Percentiles rank a stretch among this genome's conserved stretches.
phyloP scores from a whole-genome alignment of 2,797 vertebrate genomes.

The Neomorphus geoffroyi region DNA sequence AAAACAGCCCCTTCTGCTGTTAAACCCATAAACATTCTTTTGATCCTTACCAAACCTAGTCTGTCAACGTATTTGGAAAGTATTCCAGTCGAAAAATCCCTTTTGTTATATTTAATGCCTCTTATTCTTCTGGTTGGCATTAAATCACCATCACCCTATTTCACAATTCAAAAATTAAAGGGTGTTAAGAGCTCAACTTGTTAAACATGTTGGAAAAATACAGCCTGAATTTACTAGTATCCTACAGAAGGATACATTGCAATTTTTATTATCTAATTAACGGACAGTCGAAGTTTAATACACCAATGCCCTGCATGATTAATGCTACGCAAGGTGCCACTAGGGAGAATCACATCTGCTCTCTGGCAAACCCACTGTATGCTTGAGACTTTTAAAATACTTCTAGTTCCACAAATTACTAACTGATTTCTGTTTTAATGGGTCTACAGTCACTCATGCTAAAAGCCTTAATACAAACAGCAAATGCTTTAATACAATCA shows the following conservation, averaged over 20 bases:
- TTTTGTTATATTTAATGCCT: not conserved
- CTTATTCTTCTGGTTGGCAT: not conserved
- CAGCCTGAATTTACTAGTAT: not conserved
- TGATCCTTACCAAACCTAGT: not conserved
- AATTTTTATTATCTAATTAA: not conserved
- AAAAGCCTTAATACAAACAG: not conserved
- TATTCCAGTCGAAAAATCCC: not conserved
- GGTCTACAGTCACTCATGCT: not conserved
- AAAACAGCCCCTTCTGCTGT: not conserved
- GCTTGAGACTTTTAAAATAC: not conserved
- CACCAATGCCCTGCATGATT: not conserved
- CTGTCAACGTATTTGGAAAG: not conserved
- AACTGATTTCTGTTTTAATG: not conserved
- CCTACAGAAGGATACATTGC: not conserved
- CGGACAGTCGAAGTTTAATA: not conserved
- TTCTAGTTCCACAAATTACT: not conserved
- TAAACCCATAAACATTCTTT: not conserved
- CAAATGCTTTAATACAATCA: not conserved
- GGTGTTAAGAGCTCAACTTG: not conserved
- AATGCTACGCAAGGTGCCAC: not conserved
- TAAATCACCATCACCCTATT: not conserved
- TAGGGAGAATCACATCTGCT: not conserved
- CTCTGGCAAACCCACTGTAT: not conserved
- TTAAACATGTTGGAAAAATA: not conserved
- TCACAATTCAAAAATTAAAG: constrained; percentile 1